phyloP scores from a whole-genome alignment of 2,888 invertebrate genomes.

The Gymnoscelis rufifasciata region DNA sequence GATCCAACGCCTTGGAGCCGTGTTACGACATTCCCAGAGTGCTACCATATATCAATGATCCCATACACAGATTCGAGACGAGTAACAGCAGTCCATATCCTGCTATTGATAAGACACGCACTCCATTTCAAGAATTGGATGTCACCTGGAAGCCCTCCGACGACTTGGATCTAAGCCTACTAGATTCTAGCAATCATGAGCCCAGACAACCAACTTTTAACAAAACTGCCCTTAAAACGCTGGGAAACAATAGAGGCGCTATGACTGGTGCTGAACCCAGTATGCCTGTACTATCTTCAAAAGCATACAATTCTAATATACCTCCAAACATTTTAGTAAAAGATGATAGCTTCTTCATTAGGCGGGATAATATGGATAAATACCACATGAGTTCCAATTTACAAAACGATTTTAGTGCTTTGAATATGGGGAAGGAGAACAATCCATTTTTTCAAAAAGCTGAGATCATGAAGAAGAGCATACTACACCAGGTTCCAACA shows the following conservation, averaged over 20 bases:
- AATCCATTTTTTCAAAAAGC: conserved; percentile 42
- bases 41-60: conserved; percentile 49
- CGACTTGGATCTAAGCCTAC: conserved; percentile 63
- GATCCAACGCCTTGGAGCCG: conserved; percentile 33
- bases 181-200: conserved; percentile 48
- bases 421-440: conserved; percentile 57
- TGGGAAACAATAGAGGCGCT: conserved; percentile 15
- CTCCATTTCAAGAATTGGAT: conserved; percentile 26
- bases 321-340: conserved; percentile 44
- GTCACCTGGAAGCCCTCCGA: conserved; percentile 49
- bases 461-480: conserved; percentile 39
- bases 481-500: conserved; percentile 14
- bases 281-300: conserved; percentile 32
- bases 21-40: conserved; percentile 36
- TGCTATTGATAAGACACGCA: conserved; percentile 44
- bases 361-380: conserved; percentile 47
- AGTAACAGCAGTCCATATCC: conserved; percentile 63
- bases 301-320: conserved; percentile 35
- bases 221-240: conserved; percentile 30
- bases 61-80: conserved; percentile 55
- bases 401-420: conserved; percentile 38
- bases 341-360: conserved; percentile 60
- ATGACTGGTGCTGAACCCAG: not conserved
- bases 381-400: conserved; percentile 34
- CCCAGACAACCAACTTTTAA: conserved; percentile 33